Conservation (phyloP, 2,113 vertebrate genomes). For the Calidris pugnax region DNA sequence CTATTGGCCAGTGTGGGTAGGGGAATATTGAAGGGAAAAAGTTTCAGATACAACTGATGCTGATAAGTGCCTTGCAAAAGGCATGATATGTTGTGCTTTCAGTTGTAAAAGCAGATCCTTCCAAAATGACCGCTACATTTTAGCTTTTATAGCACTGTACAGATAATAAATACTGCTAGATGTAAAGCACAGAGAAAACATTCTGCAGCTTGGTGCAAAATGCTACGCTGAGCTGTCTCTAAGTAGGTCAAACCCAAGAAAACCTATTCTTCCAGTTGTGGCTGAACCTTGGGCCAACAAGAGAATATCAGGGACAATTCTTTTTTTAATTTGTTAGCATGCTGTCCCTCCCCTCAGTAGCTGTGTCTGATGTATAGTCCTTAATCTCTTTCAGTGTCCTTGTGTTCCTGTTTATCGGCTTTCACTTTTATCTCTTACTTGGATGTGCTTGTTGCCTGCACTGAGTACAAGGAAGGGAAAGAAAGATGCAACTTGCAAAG, state of each 20-base stretch:
- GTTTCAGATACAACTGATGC: background rate
- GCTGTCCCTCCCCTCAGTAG: background rate
- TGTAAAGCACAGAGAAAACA: background rate
- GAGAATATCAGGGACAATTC: background rate
- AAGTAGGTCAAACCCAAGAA: background rate
- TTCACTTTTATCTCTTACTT: slow-evolving; percentile 8
- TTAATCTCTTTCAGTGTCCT: background rate
- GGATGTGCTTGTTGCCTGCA: background rate
- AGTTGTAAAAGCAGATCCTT: background rate
- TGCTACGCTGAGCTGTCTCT: background rate
- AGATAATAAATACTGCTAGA: background rate
- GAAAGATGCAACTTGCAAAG: background rate
- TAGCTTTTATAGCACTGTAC: background rate
- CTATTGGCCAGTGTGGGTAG: background rate
- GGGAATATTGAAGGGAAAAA: background rate
- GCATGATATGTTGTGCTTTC: background rate
- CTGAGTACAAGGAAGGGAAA: background rate
- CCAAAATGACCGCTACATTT: background rate
- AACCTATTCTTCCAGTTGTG: background rate
- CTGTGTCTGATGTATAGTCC: background rate
- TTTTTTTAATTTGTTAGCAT: background rate
- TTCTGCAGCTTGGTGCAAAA: background rate
- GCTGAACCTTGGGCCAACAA: background rate
- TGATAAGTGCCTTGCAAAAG: background rate
- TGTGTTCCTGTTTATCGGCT: slow-evolving; percentile 10